Conservation (phyloP, 2,113 vertebrate species). For the Quiscalus mexicanus region DNA sequence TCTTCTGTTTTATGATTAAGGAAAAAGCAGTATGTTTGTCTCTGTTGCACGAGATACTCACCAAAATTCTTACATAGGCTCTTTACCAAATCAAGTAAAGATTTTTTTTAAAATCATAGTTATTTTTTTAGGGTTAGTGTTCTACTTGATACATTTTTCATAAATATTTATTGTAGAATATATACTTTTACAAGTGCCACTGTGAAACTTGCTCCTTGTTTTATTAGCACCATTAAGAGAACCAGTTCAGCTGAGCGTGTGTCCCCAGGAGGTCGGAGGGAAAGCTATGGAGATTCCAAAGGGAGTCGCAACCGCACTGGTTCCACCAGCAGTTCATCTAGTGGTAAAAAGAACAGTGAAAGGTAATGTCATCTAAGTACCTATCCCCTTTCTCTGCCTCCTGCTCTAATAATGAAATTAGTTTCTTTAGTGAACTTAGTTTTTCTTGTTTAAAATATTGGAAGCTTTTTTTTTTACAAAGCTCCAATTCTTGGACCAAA, state of each 20-base stretch:
- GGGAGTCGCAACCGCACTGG: constrained; percentile 88
- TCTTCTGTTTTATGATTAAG: not conserved
- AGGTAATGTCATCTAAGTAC: constrained; percentile 74
- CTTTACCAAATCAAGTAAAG: not conserved
- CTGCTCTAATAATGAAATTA: not conserved
- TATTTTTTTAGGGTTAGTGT: not conserved
- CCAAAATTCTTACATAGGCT: not conserved
- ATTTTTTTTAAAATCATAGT: not conserved
- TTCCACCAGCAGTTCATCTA: constrained; percentile 93
- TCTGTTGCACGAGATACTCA: not conserved
- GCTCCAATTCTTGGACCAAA: not conserved
- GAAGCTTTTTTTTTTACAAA: not conserved
- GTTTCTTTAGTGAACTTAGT: not conserved
- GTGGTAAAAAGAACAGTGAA: constrained; percentile 92
- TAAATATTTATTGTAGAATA: not conserved
- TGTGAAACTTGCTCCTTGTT: constrained; percentile 1
- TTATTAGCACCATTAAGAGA: constrained; percentile 88
- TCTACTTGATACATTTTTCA: not conserved
- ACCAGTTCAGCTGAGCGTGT: constrained; percentile 92
- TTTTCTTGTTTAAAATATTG: not conserved
- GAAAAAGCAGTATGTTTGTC: not conserved
- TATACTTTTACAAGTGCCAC: not conserved
- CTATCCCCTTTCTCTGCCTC: not conserved
- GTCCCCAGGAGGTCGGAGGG: constrained; percentile 85
- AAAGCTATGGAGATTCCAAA: constrained; percentile 88